phyloP scores from a whole-genome alignment of 2,797 vertebrate genomes.

The Meda fulgida region DNA sequence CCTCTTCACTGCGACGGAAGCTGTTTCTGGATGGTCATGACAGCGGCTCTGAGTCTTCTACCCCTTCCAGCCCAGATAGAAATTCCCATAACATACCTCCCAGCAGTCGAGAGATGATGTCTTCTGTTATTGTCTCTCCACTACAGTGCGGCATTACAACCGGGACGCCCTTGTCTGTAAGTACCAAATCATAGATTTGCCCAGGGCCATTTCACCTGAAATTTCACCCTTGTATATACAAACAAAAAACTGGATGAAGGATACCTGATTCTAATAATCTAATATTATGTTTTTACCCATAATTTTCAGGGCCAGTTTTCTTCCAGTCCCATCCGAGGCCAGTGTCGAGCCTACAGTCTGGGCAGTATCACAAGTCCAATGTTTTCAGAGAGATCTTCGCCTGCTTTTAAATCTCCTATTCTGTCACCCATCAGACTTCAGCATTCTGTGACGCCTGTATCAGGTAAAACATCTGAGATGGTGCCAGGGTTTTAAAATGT shows the following conservation, averaged over 20 bases:
- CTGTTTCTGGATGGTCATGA: slow-evolving; percentile 92
- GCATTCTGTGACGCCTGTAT: slow-evolving; percentile 78
- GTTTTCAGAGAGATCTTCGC: slow-evolving; percentile 80
- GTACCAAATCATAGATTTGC: slow-evolving; percentile 47
- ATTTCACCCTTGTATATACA: neutral
- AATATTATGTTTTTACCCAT: slow-evolving; percentile 18
- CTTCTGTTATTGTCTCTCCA: slow-evolving; percentile 82
- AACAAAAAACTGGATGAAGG: neutral
- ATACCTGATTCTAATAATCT: neutral
- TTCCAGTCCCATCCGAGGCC: slow-evolving; percentile 92
- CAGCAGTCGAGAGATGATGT: slow-evolving; percentile 48
- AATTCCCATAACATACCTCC: slow-evolving; percentile 62
- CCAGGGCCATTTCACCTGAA: neutral
- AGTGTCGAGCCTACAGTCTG: slow-evolving; percentile 85
- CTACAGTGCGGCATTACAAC: slow-evolving; percentile 75
- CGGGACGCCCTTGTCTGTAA: slow-evolving; percentile 86
- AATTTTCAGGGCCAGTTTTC: slow-evolving; percentile 90
- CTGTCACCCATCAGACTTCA: slow-evolving; percentile 88
- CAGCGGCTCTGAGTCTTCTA: slow-evolving; percentile 86
- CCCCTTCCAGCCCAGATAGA: slow-evolving; percentile 81
- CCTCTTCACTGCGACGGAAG: slow-evolving; percentile 93
- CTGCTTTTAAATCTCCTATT: slow-evolving; percentile 80
- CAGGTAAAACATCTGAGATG: slow-evolving; percentile 74
- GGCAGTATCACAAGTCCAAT: slow-evolving; percentile 87
- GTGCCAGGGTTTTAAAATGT: neutral